A percentile compares a stretch with the other conserved stretches of the same genome.
Conservation (phyloP, 2,113 vertebrate species). For the Takifugu flavidus region DNA sequence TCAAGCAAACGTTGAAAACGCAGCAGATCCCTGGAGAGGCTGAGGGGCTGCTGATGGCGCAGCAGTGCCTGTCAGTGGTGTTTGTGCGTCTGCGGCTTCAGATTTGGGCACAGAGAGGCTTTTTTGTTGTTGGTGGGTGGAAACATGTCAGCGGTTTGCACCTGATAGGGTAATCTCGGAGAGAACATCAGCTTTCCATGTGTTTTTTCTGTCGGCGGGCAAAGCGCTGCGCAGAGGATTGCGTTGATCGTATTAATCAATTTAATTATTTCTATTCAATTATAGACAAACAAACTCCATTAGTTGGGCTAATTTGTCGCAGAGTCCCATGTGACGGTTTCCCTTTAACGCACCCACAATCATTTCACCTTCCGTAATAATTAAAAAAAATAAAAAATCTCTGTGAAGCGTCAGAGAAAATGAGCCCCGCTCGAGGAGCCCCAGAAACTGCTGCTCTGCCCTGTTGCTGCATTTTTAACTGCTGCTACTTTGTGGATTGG, state of each 20-base stretch:
- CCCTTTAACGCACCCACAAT: too few relatives aligned
- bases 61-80: constrained; percentile 69
- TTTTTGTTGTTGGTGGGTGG: constrained; percentile 79
- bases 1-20: constrained; percentile 9
- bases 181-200: constrained; percentile 65
- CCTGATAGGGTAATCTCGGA: constrained; percentile 79
- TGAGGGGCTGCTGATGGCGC: constrained; percentile 56
- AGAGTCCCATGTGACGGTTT: too few relatives aligned
- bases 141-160: constrained; percentile 82
- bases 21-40: constrained; percentile 49
- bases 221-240: constrained; percentile 31
- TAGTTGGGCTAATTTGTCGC: too few relatives aligned
- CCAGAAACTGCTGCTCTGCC: constrained; percentile 30
- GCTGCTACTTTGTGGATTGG: constrained; percentile 73
- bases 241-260: too few relatives aligned
- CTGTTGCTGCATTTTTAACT: constrained; percentile 24
- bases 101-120: constrained; percentile 75
- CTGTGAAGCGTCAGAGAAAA: too few relatives aligned
- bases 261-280: too few relatives aligned
- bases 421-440: not conserved
- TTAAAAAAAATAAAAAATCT: too few relatives aligned
- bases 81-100: constrained; percentile 69
- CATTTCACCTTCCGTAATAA: too few relatives aligned
- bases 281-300: too few relatives aligned
- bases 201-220: constrained; percentile 30